A percentile compares a stretch with the other conserved stretches of the same genome.
These are phyloP conservation scores for Melitaea athalia DNA, from an alignment of 2,888 invertebrate species.

Conservation along the genomic window DNA sequence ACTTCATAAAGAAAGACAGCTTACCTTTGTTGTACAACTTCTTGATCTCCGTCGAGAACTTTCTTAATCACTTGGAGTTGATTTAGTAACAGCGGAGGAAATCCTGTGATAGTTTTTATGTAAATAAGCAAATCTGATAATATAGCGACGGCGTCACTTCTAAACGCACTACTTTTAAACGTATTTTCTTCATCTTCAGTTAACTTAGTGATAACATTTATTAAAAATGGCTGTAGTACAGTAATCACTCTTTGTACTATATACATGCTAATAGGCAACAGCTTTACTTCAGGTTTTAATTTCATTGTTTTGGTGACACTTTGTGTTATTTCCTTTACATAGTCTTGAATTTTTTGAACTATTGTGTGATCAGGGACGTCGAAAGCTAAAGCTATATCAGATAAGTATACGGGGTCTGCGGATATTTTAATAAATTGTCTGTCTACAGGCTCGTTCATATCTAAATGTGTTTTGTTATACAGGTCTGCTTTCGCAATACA, in stretches of 20 bases:
- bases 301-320: conserved; percentile 38
- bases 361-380: conserved; percentile 57
- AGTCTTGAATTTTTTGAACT: conserved; percentile 50
- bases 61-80: conserved; percentile 56
- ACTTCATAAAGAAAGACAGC: not conserved
- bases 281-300: conserved; percentile 51
- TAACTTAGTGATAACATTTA: conserved; percentile 37
- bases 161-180: conserved; percentile 17
- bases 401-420: conserved; percentile 28
- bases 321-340: conserved; percentile 45
- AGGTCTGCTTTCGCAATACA: conserved; percentile 49
- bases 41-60: conserved; percentile 43
- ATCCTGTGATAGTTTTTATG: conserved; percentile 50
- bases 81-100: conserved; percentile 59
- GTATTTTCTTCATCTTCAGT: conserved; percentile 25
- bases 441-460: conserved; percentile 59
- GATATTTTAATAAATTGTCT: conserved; percentile 55
- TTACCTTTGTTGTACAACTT: conserved; percentile 52
- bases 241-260: conserved; percentile 67
- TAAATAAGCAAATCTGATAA: conserved; percentile 40
- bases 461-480: conserved; percentile 55
- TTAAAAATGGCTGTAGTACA: conserved; percentile 49
- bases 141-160: conserved; percentile 33
- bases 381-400: conserved; percentile 53
- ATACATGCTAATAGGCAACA: conserved; percentile 83